phyloP scores from a whole-genome alignment of 2,797 vertebrate genomes.

The Leptoclinus maculatus region DNA sequence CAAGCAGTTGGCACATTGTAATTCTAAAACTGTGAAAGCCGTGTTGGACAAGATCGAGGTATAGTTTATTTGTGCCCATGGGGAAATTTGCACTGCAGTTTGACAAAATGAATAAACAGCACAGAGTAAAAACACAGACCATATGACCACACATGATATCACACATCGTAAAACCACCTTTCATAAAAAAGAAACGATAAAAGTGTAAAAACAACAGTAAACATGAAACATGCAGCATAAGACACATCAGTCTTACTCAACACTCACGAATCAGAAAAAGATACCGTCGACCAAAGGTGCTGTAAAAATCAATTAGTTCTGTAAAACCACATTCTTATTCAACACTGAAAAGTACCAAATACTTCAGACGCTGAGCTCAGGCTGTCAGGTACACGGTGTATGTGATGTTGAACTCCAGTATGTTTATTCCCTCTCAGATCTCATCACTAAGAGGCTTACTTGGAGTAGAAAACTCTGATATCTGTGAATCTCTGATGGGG shows the following conservation, averaged over 20 bases:
- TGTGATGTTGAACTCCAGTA: conserved; percentile 18
- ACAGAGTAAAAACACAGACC: no score
- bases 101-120: no score
- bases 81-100: no score
- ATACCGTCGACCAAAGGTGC: no score
- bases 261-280: no score
- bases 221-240: no score
- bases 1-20: neutral
- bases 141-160: neutral
- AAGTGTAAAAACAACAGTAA: neutral
- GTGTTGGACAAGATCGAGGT: no score
- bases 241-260: no score
- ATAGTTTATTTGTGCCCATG: neutral
- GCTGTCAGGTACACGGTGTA: conserved; percentile 6
- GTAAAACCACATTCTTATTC: neutral
- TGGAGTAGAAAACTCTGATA: conserved; percentile 46
- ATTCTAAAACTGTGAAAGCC: neutral
- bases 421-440: conserved; percentile 40
- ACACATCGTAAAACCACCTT: neutral
- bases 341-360: neutral
- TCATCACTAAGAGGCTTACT: conserved; percentile 75
- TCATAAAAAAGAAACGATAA: neutral
- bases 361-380: neutral
- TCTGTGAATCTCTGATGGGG: conserved; percentile 54
- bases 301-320: no score